phyloP scores from a whole-genome alignment of 1,140 invertebrate species.

The Lineus longissimus region DNA sequence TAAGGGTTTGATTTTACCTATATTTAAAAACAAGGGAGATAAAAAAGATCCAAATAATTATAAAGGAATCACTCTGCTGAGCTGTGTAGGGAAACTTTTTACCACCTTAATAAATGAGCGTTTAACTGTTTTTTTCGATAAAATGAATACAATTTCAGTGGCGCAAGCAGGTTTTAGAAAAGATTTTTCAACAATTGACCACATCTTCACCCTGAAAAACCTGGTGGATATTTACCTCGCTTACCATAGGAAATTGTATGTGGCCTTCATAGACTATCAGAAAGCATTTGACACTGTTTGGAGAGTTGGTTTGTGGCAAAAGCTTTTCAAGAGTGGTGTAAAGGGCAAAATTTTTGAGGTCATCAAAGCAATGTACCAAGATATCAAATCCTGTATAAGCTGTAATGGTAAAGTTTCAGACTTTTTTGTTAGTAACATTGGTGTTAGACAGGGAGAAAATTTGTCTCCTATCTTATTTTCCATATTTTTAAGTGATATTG shows the following conservation, averaged over 20 bases:
- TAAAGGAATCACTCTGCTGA: slow-evolving; percentile 16
- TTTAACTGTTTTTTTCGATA: slow-evolving; percentile 12
- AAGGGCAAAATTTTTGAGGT: slow-evolving; percentile 16
- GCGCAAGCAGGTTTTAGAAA: slow-evolving; percentile 16
- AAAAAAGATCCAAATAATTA: slow-evolving; percentile 11
- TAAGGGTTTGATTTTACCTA: slow-evolving; percentile 14
- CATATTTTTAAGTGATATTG: slow-evolving; percentile 19
- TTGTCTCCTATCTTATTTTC: slow-evolving; percentile 23
- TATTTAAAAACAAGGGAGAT: slow-evolving; percentile 17
- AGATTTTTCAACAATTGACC: slow-evolving; percentile 14
- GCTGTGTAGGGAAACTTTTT: slow-evolving; percentile 17
- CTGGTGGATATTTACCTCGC: slow-evolving; percentile 11
- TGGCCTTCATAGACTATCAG: slow-evolving; percentile 14
- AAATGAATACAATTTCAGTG: slow-evolving; percentile 1
- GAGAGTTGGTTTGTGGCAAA: slow-evolving; percentile 11
- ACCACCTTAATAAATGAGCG: slow-evolving; percentile 13
- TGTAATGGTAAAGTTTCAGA: slow-evolving; percentile 12
- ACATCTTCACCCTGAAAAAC: slow-evolving; percentile 12
- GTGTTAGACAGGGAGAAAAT: slow-evolving; percentile 20
- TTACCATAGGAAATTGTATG: slow-evolving; percentile 10
- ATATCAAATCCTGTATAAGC: slow-evolving; percentile 16
- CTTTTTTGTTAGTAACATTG: slow-evolving; percentile 5
- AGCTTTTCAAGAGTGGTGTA: slow-evolving; percentile 12
- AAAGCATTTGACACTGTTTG: slow-evolving; percentile 17
- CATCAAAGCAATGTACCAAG: slow-evolving; percentile 17